Base-by-base conservation (phyloP, 1,140 invertebrate genomes). In the Trichonephila inaurata region DNA sequence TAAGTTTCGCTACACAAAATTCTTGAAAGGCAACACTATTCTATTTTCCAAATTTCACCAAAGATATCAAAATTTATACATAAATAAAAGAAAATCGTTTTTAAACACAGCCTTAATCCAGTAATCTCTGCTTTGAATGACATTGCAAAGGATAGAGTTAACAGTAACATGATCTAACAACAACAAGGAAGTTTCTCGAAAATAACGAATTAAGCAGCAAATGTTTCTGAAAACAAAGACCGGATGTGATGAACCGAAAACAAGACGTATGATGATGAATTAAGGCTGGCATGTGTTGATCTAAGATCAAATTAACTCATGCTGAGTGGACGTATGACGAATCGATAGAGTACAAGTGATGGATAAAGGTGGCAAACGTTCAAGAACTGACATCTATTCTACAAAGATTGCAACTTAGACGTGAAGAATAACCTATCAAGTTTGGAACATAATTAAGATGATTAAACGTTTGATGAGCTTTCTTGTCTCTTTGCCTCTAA, bases 191-290 rank as follows among this genome's bases (percentile, higher is more conserved):
- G 62, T 4, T 62, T 64, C 16, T 64, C 5, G 1, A 62, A 62
- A 21, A 21, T 51, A 51, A 51, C 51, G 51, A 51, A 51, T 51
- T 51, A 51, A 12, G 51, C 51, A 51, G 10, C 51, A 51, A 51
- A 51, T 51, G 51, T 51, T 51, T 3, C 61, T 18, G 61, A 62
- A 64, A 64, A 64, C 62, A 64, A 64, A 19, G 62, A 21, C 16
- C 2, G 18, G 62, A 64, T 64, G 62, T 21, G 62, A 64, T 21
- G 62, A 64, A 19, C 62, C 62, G 62, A 64, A 64, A 64, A 64
- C 16, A 64, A 64, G 69, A 72, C 24, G 69, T 24, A 72, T 72
- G 24, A 28, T 72, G 69, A 72, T 72, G 69, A 72, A 72, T 33
- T n/a, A 72, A 28, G 10, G 24, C 66, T 28, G 21, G 66, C 66